phyloP scores from a whole-genome alignment of 2,888 invertebrate species.

The Clistopyga incitator region DNA sequence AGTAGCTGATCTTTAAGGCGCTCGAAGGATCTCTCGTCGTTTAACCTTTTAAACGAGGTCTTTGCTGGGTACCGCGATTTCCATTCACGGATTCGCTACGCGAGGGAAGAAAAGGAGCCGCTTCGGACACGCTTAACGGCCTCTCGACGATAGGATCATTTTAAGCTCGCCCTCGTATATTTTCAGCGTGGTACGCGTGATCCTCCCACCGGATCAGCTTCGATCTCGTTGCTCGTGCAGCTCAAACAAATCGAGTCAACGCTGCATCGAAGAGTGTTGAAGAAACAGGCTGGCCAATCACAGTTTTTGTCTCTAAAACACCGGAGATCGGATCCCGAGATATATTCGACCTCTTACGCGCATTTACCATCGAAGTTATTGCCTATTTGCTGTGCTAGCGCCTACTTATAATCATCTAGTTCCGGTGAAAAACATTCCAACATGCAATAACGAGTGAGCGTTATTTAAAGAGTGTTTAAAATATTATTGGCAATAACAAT shows the following conservation, averaged over 20 bases:
- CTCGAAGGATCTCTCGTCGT: constrained; percentile 73
- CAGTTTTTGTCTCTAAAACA: neutral
- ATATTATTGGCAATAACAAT: neutral
- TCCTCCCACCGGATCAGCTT: constrained; percentile 45
- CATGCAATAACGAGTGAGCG: neutral
- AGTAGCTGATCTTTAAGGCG: constrained; percentile 56
- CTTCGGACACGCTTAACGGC: constrained; percentile 63
- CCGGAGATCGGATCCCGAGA: constrained; percentile 15
- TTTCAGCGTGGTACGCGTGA: constrained; percentile 46
- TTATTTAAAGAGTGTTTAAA: neutral
- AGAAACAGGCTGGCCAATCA: constrained; percentile 37
- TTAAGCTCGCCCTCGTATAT: constrained; percentile 59
- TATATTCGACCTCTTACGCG: neutral
- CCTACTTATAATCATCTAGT: neutral
- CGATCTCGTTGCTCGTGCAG: constrained; percentile 52
- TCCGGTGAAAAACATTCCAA: neutral
- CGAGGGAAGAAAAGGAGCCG: constrained; percentile 72
- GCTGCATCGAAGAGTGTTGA: constrained; percentile 22
- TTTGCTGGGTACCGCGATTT: constrained; percentile 81
- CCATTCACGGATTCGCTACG: constrained; percentile 81
- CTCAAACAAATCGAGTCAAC: constrained; percentile 43
- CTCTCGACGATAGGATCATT: constrained; percentile 60
- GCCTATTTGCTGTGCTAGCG: neutral
- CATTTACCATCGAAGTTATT: constrained; percentile 5
- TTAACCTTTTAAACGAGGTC: constrained; percentile 82